Evolutionary conservation across 2,797 vertebrate genomes (phyloP).

Genomic region (Oryzias dopingdopingensis): DNA sequence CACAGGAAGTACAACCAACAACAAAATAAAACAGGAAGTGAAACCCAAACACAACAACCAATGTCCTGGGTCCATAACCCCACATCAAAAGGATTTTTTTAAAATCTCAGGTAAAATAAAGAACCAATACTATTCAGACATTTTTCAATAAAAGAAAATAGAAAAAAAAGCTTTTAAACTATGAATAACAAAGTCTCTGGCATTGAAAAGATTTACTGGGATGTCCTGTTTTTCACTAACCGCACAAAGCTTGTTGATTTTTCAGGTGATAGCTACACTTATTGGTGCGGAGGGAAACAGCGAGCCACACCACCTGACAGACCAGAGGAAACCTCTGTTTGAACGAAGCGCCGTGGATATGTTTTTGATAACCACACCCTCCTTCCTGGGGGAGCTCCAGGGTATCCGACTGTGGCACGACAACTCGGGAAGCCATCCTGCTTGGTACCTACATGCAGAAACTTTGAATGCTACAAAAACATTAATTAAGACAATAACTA

Average conservation of each 20-base stretch:
- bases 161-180: too few species aligned
- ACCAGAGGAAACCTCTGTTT: slow-evolving; percentile 80
- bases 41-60: too few species aligned
- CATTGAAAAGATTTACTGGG: too few species aligned
- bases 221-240: background rate
- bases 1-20: too few species aligned
- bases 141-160: too few species aligned
- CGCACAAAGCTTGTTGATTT: slow-evolving; percentile 1
- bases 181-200: too few species aligned
- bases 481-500: background rate
- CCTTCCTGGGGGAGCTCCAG: slow-evolving; percentile 84
- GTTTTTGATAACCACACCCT: slow-evolving; percentile 86
- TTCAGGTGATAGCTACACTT: slow-evolving; percentile 86
- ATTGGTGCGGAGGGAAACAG: slow-evolving; percentile 84
- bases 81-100: too few species aligned
- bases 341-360: slow-evolving; percentile 86
- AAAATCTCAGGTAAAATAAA: too few species aligned
- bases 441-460: slow-evolving; percentile 76
- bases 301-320: slow-evolving; percentile 85
- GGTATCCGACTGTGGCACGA: slow-evolving; percentile 89
- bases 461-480: background rate
- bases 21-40: too few species aligned
- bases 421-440: slow-evolving; percentile 84
- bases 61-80: too few species aligned
- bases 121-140: too few species aligned